These are phyloP conservation scores for Schrankia costaestrigalis DNA, from an alignment of 2,888 invertebrate genomes.

Conservation along the genomic window DNA sequence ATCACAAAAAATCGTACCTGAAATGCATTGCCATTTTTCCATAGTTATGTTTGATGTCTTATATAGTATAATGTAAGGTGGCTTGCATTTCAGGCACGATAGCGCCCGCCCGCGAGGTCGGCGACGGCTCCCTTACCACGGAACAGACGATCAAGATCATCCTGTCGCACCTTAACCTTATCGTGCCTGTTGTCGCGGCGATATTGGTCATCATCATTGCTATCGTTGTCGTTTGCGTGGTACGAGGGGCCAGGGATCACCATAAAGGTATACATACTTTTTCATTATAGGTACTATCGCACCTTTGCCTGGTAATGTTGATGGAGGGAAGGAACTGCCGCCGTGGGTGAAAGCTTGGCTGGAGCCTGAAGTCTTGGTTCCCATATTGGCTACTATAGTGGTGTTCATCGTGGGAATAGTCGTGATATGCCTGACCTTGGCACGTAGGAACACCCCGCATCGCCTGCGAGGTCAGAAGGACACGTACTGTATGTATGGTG, in stretches of 20 bases:
- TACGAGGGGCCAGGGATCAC: conserved; percentile 90
- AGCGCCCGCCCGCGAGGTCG: conserved; percentile 90
- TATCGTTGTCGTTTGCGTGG: conserved; percentile 95
- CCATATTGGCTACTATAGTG: conserved; percentile 93
- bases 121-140: conserved; percentile 84
- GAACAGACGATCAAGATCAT: conserved; percentile 93
- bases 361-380: conserved; percentile 94
- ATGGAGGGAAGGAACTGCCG: conserved; percentile 77
- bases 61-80: conserved; percentile 29
- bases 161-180: conserved; percentile 94
- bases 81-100: conserved; percentile 94
- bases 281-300: conserved; percentile 87
- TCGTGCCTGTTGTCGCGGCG: conserved; percentile 95
- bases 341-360: conserved; percentile 93
- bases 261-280: conserved; percentile 86
- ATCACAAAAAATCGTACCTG: conserved; percentile 53
- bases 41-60: conserved; percentile 1
- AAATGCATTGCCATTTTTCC: conserved; percentile 69
- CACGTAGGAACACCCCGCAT: conserved; percentile 89
- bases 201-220: conserved; percentile 96
- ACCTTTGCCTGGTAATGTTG: conserved; percentile 84
- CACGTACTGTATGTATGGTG: conserved; percentile 86
- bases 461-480: conserved; percentile 91
- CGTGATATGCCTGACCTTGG: conserved; percentile 93
- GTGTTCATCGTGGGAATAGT: conserved; percentile 94